These are phyloP conservation scores for Gymnoscopelus braueri DNA, from an alignment of 2,797 vertebrate species.

Conservation along the genomic window DNA sequence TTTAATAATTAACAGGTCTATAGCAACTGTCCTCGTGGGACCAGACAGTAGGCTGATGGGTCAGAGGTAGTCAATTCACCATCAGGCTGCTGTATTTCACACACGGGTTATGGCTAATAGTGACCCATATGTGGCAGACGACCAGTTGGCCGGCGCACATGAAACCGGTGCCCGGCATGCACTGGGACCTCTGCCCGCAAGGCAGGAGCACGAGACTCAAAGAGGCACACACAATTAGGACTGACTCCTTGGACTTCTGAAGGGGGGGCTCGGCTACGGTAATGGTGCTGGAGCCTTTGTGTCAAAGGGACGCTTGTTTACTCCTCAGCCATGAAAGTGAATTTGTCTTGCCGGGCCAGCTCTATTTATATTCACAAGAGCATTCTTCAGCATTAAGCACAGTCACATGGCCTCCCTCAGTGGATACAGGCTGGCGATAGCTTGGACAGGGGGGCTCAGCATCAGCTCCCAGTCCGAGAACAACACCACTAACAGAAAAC, in stretches of 20 bases:
- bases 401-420: constrained; percentile 62
- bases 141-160: constrained; percentile 25
- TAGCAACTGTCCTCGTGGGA: constrained; percentile 31
- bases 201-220: constrained; percentile 40
- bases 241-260: constrained; percentile 55
- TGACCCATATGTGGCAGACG: constrained; percentile 59
- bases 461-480: constrained; percentile 36
- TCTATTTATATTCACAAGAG: constrained; percentile 81
- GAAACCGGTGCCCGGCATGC: constrained; percentile 30
- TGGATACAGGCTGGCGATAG: constrained; percentile 54
- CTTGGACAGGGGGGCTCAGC: constrained; percentile 30
- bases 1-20: constrained; percentile 54
- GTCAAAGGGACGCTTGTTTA: constrained; percentile 76
- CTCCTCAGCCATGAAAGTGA: constrained; percentile 74
- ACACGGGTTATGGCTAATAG: constrained; percentile 47
- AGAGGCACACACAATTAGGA: constrained; percentile 45
- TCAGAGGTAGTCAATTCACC: constrained; percentile 37
- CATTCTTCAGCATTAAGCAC: constrained; percentile 74
- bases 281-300: constrained; percentile 67
- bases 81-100: constrained; percentile 55
- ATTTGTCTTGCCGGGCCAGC: constrained; percentile 73
- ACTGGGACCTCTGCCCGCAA: constrained; percentile 28
- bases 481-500: constrained; percentile 12
- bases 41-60: constrained; percentile 33
- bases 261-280: constrained; percentile 56